Percentiles rank a stretch among this genome's conserved stretches.
Evolutionary conservation across 2,797 vertebrate genomes (phyloP).

Genomic region (Oryzias sinensis): DNA sequence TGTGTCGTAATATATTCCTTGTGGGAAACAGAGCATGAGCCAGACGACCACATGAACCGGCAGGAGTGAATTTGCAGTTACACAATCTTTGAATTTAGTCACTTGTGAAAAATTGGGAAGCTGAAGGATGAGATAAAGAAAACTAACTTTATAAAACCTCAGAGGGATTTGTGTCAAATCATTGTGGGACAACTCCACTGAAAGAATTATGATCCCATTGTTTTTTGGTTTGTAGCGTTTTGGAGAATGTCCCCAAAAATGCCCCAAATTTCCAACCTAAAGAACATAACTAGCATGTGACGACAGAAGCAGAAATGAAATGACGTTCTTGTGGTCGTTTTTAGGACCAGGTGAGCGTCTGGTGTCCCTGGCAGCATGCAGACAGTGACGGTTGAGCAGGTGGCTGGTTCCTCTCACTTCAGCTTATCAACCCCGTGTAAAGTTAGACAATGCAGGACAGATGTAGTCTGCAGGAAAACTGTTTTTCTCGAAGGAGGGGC

Average conservation of each 20-base stretch:
- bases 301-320: slow-evolving; percentile 18
- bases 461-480: background rate
- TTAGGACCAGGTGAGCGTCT: slow-evolving; percentile 43
- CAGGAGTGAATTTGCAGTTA: slow-evolving; percentile 41
- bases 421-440: slow-evolving; percentile 1
- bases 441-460: background rate
- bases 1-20: slow-evolving; percentile 56
- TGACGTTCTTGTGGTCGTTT: slow-evolving; percentile 34
- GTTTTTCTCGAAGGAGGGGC: background rate
- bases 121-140: slow-evolving; percentile 38
- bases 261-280: background rate
- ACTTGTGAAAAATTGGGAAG: slow-evolving; percentile 45
- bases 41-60: slow-evolving; percentile 50
- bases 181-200: slow-evolving; percentile 23
- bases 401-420: slow-evolving; percentile 14
- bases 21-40: slow-evolving; percentile 48
- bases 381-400: slow-evolving; percentile 13
- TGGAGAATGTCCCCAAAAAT: slow-evolving; percentile 4
- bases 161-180: slow-evolving; percentile 34
- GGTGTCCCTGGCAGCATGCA: slow-evolving; percentile 49
- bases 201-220: slow-evolving; percentile 23
- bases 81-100: slow-evolving; percentile 56
- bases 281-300: background rate
- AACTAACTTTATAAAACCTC: slow-evolving; percentile 50
- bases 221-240: no score